These are phyloP conservation scores for Campylomormyrus numenius DNA, from an alignment of 2,113 vertebrate genomes.

Conservation along the genomic window DNA sequence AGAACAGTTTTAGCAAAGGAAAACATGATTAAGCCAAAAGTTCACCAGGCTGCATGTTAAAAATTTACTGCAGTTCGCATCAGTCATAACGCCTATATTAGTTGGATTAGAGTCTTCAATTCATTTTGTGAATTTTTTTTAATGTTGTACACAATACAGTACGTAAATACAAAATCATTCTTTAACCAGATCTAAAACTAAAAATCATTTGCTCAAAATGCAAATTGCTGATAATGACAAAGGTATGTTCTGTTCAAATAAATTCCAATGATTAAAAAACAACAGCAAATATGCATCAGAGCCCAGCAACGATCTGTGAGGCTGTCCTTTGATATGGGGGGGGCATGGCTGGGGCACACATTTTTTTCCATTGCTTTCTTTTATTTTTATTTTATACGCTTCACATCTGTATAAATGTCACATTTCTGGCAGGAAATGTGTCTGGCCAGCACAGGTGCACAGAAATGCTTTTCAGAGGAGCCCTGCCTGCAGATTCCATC, in stretches of 20 bases:
- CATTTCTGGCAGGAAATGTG: constrained; percentile 34
- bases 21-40: not conserved
- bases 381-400: constrained; percentile 24
- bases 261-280: not conserved
- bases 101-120: not conserved
- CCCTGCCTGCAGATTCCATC: constrained; percentile 28
- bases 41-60: not conserved
- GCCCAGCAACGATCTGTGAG: not conserved
- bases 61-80: not conserved
- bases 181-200: not conserved
- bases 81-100: not conserved
- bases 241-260: not conserved
- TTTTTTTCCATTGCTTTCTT: not conserved
- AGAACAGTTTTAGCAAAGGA: not conserved
- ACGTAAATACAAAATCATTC: not conserved
- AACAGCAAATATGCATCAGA: not conserved
- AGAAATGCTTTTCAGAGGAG: constrained; percentile 23
- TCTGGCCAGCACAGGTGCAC: constrained; percentile 40
- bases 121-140: not conserved
- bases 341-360: not conserved
- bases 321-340: not conserved
- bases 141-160: not conserved
- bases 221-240: not conserved
- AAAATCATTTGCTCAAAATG: not conserved
- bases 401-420: constrained; percentile 46